phyloP scores from a whole-genome alignment of 92 coral and sea anemone genomes.

The Blastomussa wellsi region DNA sequence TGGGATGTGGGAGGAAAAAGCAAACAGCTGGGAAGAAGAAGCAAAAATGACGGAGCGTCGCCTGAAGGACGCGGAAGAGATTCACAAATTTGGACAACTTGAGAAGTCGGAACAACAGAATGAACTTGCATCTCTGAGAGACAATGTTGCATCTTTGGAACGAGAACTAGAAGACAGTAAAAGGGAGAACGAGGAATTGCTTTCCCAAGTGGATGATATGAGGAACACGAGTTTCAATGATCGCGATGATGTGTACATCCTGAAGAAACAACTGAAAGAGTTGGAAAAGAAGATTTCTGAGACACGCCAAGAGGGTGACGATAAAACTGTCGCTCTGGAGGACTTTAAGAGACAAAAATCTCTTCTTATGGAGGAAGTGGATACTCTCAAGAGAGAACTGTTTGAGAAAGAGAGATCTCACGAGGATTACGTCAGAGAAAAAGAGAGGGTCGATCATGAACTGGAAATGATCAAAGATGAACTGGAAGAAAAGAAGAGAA shows the following conservation, averaged over 20 bases:
- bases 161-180: conserved; percentile 50
- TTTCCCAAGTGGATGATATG: conserved; percentile 61
- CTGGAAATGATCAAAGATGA: conserved; percentile 38
- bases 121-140: conserved; percentile 41
- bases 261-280: conserved; percentile 54
- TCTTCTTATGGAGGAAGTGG: conserved; percentile 58
- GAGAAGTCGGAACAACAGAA: conserved; percentile 38
- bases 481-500: conserved; percentile 56
- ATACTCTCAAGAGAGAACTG: conserved; percentile 60
- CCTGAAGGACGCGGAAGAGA: conserved; percentile 33
- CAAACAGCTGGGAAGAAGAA: conserved; percentile 62
- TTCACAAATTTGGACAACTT: conserved; percentile 23
- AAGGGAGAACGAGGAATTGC: conserved; percentile 58
- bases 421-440: conserved; percentile 54
- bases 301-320: conserved; percentile 44
- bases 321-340: conserved; percentile 47
- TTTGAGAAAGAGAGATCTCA: conserved; percentile 46
- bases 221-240: conserved; percentile 58
- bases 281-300: conserved; percentile 56
- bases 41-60: conserved; percentile 48
- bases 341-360: conserved; percentile 49
- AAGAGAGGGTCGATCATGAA: conserved; percentile 41
- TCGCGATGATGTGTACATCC: conserved; percentile 54
- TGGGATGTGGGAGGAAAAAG: conserved; percentile 67
- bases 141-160: conserved; percentile 54